A percentile compares a stretch with the other conserved stretches of the same genome.
These are phyloP conservation scores for Pseudobourletiella spinata DNA, from an alignment of 1,140 invertebrate species.

Conservation along the genomic window DNA sequence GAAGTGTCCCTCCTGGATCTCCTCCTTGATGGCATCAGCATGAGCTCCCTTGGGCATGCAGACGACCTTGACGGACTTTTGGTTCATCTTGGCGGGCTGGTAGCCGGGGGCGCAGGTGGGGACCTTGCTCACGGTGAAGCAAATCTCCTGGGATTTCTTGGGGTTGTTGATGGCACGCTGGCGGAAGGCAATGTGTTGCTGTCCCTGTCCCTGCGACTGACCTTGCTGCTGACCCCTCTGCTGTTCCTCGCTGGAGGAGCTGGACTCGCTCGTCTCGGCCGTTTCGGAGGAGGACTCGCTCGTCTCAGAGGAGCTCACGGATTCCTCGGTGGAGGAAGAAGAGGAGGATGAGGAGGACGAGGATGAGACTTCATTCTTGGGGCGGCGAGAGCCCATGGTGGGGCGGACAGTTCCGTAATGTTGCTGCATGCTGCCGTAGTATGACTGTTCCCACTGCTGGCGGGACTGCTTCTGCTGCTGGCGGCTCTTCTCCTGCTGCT, in stretches of 20 bases:
- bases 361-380: no score
- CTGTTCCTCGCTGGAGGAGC: no score
- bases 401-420: no score
- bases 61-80: background rate
- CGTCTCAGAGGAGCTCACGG: no score
- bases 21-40: background rate
- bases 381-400: no score
- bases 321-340: no score
- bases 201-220: no score
- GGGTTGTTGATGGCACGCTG: background rate
- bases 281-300: background rate
- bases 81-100: background rate
- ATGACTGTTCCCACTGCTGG: background rate
- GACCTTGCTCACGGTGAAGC: constrained; percentile 2
- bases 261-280: background rate
- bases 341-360: no score
- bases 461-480: background rate
- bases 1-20: background rate
- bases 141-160: background rate
- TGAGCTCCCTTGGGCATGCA: background rate
- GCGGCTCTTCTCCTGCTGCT: constrained; percentile 6
- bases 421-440: background rate
- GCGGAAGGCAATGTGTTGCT: background rate
- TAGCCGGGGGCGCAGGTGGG: background rate
- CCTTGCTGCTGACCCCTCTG: no score